Evolutionary conservation across 2,113 vertebrate genomes (phyloP), one percentile per base, ranked within the genome.

Genomic region (Morphnarchus princeps): DNA sequence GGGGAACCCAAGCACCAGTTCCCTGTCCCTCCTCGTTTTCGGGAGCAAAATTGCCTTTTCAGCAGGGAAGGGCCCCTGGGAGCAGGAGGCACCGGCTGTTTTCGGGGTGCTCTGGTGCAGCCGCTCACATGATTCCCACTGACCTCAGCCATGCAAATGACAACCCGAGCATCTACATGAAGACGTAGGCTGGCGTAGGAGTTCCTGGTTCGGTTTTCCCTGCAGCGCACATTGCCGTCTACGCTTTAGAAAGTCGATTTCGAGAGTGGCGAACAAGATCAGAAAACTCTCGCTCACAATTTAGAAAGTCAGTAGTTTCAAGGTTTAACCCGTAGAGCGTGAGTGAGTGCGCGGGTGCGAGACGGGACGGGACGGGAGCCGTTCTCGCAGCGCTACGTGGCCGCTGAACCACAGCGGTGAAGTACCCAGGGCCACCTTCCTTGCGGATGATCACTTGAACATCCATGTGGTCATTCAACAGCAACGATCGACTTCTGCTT

Each of bases 301-400:
- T 81, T 50, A 87, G 65, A 69, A 89, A 62, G 32, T 47, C 25
- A 3, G 45, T n/a, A 76, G 32, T 83, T 93, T 92, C 38, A 38
- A 32, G 18, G 25, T 88, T 93, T 66, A 70, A 81, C 32, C 54
- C 2, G 0, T 7, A 5, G 40, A 29, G 40, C 6, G 1, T 0
- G 0, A 84, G 18, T 15, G 6, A 84, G 18, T 12, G 5, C 1
- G 1, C 0, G 2, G 16, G 10, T 22, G 14, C 50, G 32, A 34
- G 67, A 16, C 3, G 3, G 28, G 61, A 38, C 4, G 1, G 9
- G 61, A 38, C 7, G 1, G 9, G 31, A 8, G 24, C 55, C 69
- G 12, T 21, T 72, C 7, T 43, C 0, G 0, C 49, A 59, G 29
- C 1, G 0, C 22, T 34, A 16, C 1, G 0, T 19, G 26, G 22